Percentiles rank a stretch among this genome's conserved stretches.
Evolutionary conservation across 2,888 invertebrate species (phyloP).

Genomic region (Apocheima hispidaria): DNA sequence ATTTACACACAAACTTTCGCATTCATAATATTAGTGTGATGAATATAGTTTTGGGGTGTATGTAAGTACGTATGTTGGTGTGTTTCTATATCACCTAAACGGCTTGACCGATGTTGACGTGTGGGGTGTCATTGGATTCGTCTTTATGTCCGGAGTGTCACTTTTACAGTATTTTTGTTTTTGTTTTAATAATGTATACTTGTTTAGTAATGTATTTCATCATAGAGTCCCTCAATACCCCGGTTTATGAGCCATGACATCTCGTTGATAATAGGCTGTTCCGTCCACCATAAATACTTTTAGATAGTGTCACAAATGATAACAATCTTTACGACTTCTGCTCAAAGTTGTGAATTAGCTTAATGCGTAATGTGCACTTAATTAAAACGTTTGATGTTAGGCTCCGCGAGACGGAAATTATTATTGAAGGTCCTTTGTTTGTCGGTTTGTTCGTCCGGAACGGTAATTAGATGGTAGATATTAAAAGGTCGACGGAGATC

Average conservation of each 20-base stretch:
- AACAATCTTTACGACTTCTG: constrained; percentile 21
- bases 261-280: constrained; percentile 23
- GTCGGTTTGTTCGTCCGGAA: constrained; percentile 22
- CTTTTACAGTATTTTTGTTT: too few species aligned
- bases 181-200: too few species aligned
- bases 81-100: too few species aligned
- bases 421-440: constrained; percentile 23
- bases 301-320: constrained; percentile 27
- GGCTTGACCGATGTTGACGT: too few species aligned
- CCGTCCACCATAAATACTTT: constrained; percentile 26
- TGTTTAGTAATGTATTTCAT: too few species aligned
- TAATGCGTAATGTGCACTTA: constrained; percentile 26
- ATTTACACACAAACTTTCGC: too few species aligned
- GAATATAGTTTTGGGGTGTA: too few species aligned
- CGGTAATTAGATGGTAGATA: constrained; percentile 29
- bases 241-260: constrained; percentile 32
- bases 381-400: constrained; percentile 41
- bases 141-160: too few species aligned
- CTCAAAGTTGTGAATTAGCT: constrained; percentile 18
- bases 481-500: constrained; percentile 3
- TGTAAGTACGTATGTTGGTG: too few species aligned
- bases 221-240: constrained; percentile 5
- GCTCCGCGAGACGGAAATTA: constrained; percentile 22
- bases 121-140: too few species aligned
- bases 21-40: too few species aligned